A percentile compares a stretch with the other conserved stretches of the same genome.
These are phyloP conservation scores for Grus americana DNA, from an alignment of 2,113 vertebrate genomes.

Conservation along the genomic window DNA sequence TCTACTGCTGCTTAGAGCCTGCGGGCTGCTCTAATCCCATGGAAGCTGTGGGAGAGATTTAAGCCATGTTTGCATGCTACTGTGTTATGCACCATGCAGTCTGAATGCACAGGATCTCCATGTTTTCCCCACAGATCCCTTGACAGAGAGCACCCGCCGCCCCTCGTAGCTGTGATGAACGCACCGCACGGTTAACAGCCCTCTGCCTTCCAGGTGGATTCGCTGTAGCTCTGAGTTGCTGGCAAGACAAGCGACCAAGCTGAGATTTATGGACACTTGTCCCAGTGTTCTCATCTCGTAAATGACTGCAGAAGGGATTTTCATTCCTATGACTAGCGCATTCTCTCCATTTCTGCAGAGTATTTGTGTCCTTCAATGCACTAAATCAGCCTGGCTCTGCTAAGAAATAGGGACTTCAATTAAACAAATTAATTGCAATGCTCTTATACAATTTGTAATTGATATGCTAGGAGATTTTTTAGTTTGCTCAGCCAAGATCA, in stretches of 20 bases:
- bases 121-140: neutral
- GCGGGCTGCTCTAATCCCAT: neutral
- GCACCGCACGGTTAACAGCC: fast-evolving
- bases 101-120: neutral
- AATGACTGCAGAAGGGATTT: slow-evolving; percentile 27
- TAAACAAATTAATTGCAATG: slow-evolving; percentile 34
- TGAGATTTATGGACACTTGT: slow-evolving; percentile 38
- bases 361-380: neutral
- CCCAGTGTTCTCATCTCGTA: neutral
- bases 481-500: slow-evolving; percentile 11
- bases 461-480: neutral
- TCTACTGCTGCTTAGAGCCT: neutral
- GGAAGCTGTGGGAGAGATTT: neutral
- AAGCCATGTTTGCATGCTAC: neutral
- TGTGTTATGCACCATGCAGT: neutral
- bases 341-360: slow-evolving; percentile 27
- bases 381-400: slow-evolving; percentile 7
- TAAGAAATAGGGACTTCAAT: slow-evolving; percentile 22
- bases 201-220: neutral
- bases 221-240: neutral
- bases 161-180: fast-evolving
- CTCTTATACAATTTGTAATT: slow-evolving; percentile 9
- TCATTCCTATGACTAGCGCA: neutral
- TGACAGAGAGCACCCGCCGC: neutral
- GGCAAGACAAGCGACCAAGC: neutral